phyloP scores from a whole-genome alignment of 2,888 invertebrate species.

The Catocala sponsa region DNA sequence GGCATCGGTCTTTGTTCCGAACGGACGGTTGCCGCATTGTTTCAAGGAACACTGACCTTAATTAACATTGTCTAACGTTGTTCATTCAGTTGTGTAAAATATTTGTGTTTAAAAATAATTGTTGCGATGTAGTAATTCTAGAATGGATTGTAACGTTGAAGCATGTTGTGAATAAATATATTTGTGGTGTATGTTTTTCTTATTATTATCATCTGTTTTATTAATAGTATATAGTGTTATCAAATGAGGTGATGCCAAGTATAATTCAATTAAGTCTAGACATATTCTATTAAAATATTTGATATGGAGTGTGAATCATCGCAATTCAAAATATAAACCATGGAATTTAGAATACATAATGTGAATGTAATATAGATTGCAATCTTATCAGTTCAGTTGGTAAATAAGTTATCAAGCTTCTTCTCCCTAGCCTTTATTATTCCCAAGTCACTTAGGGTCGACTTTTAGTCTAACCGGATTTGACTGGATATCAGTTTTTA shows the following conservation, averaged over 20 bases:
- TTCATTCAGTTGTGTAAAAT: constrained; percentile 25
- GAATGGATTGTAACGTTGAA: neutral
- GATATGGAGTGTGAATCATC: neutral
- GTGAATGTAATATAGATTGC: neutral
- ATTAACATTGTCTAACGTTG: constrained; percentile 31
- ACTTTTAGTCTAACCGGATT: too few relatives aligned
- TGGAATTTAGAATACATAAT: neutral
- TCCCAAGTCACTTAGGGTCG: too few relatives aligned
- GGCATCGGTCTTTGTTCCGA: constrained; percentile 62
- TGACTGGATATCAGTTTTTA: too few relatives aligned
- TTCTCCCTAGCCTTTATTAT: too few relatives aligned
- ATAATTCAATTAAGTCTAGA: constrained; percentile 19
- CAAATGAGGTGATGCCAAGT: constrained; percentile 40
- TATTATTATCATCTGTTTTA: constrained; percentile 17
- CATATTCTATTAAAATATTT: constrained; percentile 2
- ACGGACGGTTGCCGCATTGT: constrained; percentile 53
- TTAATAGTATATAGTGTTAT: constrained; percentile 18
- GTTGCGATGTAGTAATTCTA: neutral
- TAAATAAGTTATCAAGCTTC: too few relatives aligned
- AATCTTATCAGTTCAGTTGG: too few relatives aligned
- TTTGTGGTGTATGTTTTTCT: constrained; percentile 30
- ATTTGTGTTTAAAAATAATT: constrained; percentile 9
- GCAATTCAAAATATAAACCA: neutral
- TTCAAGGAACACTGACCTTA: constrained; percentile 44
- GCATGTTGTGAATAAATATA: constrained; percentile 26